phyloP scores from a whole-genome alignment of 2,888 invertebrate genomes.

The Dynastes hyllus region DNA sequence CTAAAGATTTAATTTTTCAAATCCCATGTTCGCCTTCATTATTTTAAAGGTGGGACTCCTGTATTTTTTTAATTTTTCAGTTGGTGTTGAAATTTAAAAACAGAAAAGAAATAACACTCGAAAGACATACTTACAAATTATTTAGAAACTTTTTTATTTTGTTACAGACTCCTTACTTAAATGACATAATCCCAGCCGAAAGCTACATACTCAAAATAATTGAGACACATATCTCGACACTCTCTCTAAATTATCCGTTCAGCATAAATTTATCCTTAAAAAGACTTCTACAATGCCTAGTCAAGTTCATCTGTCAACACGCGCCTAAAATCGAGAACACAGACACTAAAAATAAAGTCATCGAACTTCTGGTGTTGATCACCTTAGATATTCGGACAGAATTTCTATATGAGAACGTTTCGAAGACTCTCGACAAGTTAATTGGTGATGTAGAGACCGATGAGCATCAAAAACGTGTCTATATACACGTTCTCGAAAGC shows the following conservation, averaged over 20 bases:
- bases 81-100: too few species aligned
- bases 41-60: too few species aligned
- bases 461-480: slow-evolving; percentile 78
- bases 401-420: slow-evolving; percentile 79
- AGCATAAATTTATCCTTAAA: slow-evolving; percentile 78
- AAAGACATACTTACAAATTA: too few species aligned
- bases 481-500: slow-evolving; percentile 78
- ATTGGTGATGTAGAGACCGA: slow-evolving; percentile 79
- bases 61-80: too few species aligned
- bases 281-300: slow-evolving; percentile 77
- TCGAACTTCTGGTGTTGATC: slow-evolving; percentile 83
- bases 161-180: slow-evolving; percentile 79
- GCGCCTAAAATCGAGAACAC: slow-evolving; percentile 78
- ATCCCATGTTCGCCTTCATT: too few species aligned
- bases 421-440: slow-evolving; percentile 77
- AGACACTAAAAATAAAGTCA: slow-evolving; percentile 77
- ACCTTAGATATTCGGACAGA: slow-evolving; percentile 86
- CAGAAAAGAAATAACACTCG: too few species aligned
- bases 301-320: slow-evolving; percentile 79
- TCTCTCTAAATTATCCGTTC: slow-evolving; percentile 76
- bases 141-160: background rate
- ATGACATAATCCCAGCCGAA: slow-evolving; percentile 88
- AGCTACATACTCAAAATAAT: slow-evolving; percentile 85
- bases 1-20: too few species aligned
- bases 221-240: slow-evolving; percentile 77